phyloP scores from a whole-genome alignment of 1,140 invertebrate species.

The Drosophila orena region DNA sequence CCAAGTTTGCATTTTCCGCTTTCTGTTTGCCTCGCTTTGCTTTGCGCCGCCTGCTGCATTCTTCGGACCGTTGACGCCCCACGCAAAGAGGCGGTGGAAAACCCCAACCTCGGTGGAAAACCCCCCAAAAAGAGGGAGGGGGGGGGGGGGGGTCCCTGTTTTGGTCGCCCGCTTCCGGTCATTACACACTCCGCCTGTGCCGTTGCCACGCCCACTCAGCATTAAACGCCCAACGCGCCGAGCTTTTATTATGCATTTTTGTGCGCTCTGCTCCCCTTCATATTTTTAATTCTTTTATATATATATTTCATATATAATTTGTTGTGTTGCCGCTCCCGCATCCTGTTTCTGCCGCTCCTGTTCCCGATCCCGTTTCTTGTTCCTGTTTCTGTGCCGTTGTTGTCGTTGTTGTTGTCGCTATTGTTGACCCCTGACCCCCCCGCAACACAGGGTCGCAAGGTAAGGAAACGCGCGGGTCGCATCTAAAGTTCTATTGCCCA shows the following conservation, averaged over 20 bases:
- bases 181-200: slow-evolving; percentile 57
- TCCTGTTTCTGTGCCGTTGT: slow-evolving; percentile 30
- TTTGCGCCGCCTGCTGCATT: slow-evolving; percentile 56
- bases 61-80: slow-evolving; percentile 21
- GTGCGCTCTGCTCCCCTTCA: slow-evolving; percentile 24
- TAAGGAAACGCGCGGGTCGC: slow-evolving; percentile 16
- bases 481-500: slow-evolving; percentile 68
- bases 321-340: slow-evolving; percentile 41
- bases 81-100: neutral
- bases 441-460: slow-evolving; percentile 52
- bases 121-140: too few relatives aligned
- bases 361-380: slow-evolving; percentile 25
- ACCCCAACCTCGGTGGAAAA: neutral
- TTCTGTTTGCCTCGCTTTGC: slow-evolving; percentile 24
- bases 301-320: slow-evolving; percentile 68
- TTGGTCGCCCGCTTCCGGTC: slow-evolving; percentile 57
- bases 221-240: slow-evolving; percentile 42
- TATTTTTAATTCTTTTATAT: slow-evolving; percentile 64
- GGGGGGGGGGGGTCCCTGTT: too few relatives aligned
- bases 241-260: slow-evolving; percentile 69
- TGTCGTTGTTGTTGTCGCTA: slow-evolving; percentile 49
- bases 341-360: slow-evolving; percentile 1
- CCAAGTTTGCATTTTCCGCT: slow-evolving; percentile 41
- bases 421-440: slow-evolving; percentile 39
- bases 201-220: slow-evolving; percentile 38